phyloP scores from a whole-genome alignment of 2,113 vertebrate species.

The Eidolon helvum region DNA sequence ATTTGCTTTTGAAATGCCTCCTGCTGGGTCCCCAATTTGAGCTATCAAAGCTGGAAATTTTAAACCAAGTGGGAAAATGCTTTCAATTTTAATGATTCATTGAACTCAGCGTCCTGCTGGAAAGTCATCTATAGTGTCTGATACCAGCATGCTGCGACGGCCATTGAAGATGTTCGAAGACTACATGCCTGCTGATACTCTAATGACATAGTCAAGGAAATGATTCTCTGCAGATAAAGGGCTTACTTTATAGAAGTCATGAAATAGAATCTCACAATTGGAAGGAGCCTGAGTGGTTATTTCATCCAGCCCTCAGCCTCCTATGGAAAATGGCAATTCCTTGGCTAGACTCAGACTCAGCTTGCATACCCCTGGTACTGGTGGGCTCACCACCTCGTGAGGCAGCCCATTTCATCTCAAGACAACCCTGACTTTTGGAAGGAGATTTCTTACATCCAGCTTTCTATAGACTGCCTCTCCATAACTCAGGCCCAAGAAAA shows the following conservation, averaged over 20 bases:
- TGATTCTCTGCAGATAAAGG: not conserved
- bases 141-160: not conserved
- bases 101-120: not conserved
- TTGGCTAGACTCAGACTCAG: not conserved
- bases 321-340: not conserved
- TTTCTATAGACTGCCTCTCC: not conserved
- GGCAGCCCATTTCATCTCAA: not conserved
- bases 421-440: not conserved
- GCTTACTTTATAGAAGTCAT: not conserved
- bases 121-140: not conserved
- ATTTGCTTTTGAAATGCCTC: constrained; percentile 49
- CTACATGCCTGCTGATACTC: not conserved
- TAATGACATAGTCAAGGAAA: not conserved
- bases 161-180: not conserved
- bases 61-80: constrained; percentile 39
- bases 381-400: not conserved
- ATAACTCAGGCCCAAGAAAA: not conserved
- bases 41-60: constrained; percentile 47
- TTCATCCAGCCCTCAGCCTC: not conserved
- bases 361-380: not conserved
- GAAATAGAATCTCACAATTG: not conserved
- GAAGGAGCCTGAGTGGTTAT: not conserved
- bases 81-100: constrained; percentile 33
- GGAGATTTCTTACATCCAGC: not conserved
- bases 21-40: not conserved